A percentile compares a stretch with the other conserved stretches of the same genome.
Evolutionary conservation across 1,140 invertebrate species (phyloP).

Genomic region (Heliothis subflexa): DNA sequence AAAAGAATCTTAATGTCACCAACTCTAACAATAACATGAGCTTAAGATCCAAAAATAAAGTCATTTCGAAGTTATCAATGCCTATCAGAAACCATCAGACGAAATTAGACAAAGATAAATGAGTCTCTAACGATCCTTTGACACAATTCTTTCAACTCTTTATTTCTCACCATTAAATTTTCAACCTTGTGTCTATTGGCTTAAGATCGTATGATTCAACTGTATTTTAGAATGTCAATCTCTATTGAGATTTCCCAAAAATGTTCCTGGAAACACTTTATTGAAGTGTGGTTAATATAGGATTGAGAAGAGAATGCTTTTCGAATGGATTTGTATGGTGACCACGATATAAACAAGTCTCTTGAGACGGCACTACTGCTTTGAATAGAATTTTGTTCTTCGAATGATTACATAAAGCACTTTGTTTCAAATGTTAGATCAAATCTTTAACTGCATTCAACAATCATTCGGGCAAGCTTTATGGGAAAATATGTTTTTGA

Average conservation of each 20-base stretch:
- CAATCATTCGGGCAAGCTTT: too few relatives aligned
- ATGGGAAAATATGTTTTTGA: too few relatives aligned
- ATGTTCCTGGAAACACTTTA: slow-evolving; percentile 31
- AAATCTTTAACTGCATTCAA: too few relatives aligned
- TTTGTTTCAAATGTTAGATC: too few relatives aligned
- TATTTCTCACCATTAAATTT: slow-evolving; percentile 10
- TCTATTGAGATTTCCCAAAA: slow-evolving; percentile 42
- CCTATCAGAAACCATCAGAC: slow-evolving; percentile 59
- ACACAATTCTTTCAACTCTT: slow-evolving; percentile 57
- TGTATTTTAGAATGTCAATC: slow-evolving; percentile 37
- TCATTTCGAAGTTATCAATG: slow-evolving; percentile 50
- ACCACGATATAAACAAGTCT: slow-evolving; percentile 10
- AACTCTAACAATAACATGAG: slow-evolving; percentile 28
- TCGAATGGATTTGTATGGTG: slow-evolving; percentile 11
- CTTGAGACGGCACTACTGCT: too few relatives aligned
- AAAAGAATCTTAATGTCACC: slow-evolving; percentile 37
- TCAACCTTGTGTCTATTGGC: background rate
- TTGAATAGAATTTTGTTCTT: too few relatives aligned
- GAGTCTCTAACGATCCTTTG: slow-evolving; percentile 56
- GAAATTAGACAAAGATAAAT: slow-evolving; percentile 58
- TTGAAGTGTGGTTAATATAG: slow-evolving; percentile 35
- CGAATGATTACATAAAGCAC: too few relatives aligned
- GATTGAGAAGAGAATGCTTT: slow-evolving; percentile 34
- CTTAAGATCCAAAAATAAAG: slow-evolving; percentile 54
- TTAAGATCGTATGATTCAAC: slow-evolving; percentile 10